Evolutionary conservation across 2,888 invertebrate genomes (phyloP), one percentile per base, ranked within the genome.

Genomic region (Gymnosoma rotundatum): DNA sequence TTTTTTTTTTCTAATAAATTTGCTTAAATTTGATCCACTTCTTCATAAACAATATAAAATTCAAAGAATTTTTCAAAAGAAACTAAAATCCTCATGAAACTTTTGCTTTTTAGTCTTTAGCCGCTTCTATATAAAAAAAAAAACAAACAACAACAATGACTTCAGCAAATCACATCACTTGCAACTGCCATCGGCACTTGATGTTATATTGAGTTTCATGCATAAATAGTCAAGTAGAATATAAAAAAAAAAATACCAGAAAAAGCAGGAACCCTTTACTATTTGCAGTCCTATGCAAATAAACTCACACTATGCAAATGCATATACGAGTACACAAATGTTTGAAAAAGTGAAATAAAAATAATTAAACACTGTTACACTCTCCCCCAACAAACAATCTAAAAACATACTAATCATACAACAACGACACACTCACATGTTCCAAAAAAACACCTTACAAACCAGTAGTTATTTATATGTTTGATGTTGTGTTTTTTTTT

Each of bases 171-270:
- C 45, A 66, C 16, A 70, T 32, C 54, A 56, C 54, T 63, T 48
- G 25, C 54, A 54, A 36, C 63, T 48, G 25, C 54, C 45, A 36
- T 64, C 38, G 18, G 32, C 58, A 72, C 72, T 79, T 79, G 64
- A 79, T 64, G 58, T 79, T 50, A 21, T 64, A 79, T 72, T 78
- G 56, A 50, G 38, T 72, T 78, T 50, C 72, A 56, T 70, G 54
- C 21, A 48, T 48, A 54, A 63, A 56, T 48, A 64, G 50, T 61
- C 52, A 42, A 56, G 54, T 54, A 32, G n/a, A 38, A 54, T 32
- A 18, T 36, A 16, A 5, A 14, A 25, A 25, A 25, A 1, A 25
- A 25, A 63, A 36, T 12, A 52, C 14, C n/a, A 69, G 21, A 25
- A 32, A 20, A 54, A 12, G 21, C 36, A 54, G 21, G 18, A 67